Base-by-base conservation (phyloP, 2,888 invertebrate species). In the Parnassius glacialis region DNA sequence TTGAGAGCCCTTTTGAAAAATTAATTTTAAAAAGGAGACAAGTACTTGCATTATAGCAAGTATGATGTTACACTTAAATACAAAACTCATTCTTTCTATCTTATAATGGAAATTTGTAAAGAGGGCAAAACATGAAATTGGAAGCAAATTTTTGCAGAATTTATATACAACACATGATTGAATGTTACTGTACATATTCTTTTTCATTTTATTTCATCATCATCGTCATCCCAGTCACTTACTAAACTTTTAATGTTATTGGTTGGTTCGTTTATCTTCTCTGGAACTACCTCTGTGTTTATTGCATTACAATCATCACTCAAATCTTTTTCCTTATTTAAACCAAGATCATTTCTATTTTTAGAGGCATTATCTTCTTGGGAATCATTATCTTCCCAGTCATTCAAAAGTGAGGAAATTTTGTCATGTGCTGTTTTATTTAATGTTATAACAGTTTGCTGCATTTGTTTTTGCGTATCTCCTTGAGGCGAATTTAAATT, bases 211-310 rank as follows among this genome's bases (percentile, higher is more conserved):
- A 52, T 69, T 65, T 71, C 58, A 11, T 62, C 62, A 1, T 89
- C 88, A 45, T 88, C 89, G 62, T 92, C 92, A 71, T 91, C 92
- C 92, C 92, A 92, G 71, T 92, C 92, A 70, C 92, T 92, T 16
- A 92, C 92, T 65, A 92, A 76, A 64, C 78, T 90, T 70, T 87
- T 88, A 16, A 92, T 88, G 62, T 85, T 87, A 44, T n/a, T 45
- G n/a, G 20, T 61, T 45, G 20, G 10, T 42, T 3, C 53, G 42
- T 52, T 54, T 7, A 25, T 42, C 47, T 62, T 62, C n/a, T 45
- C 54, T 20, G 50, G 13, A 3, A 10, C 25, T 43, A 50, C 9
- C 2, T 55, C 54, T 51, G 42, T 48, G 5, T 48, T 13, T 13
- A 9, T 48, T 13, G 9, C 10, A 13, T 12, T 53, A 53, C 11